A percentile compares a stretch with the other conserved stretches of the same genome.
Conservation (phyloP, 2,888 invertebrate genomes). For the Monoplex corrugatus region DNA sequence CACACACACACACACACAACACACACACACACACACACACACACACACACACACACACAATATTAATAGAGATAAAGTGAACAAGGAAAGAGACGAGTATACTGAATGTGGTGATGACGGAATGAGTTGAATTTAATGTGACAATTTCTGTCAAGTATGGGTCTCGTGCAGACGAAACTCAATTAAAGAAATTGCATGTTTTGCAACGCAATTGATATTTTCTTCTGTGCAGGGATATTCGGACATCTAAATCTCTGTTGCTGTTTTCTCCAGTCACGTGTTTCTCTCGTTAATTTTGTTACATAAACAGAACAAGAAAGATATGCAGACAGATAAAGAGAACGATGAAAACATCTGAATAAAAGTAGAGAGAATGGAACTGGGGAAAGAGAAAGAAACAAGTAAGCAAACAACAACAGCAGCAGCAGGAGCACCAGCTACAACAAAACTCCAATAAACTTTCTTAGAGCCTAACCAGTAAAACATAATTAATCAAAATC, state of each 20-base stretch:
- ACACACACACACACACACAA: too few relatives aligned
- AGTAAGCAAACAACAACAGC: too few relatives aligned
- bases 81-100: not conserved
- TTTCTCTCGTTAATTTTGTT: not conserved
- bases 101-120: not conserved
- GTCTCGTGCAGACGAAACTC: not conserved
- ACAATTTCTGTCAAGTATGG: conserved; percentile 5
- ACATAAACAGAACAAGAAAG: not conserved
- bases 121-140: conserved; percentile 7
- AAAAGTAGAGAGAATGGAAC: too few relatives aligned
- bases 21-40: too few relatives aligned
- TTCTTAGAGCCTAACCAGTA: too few relatives aligned
- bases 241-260: not conserved
- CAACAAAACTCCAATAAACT: too few relatives aligned
- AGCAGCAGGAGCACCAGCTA: too few relatives aligned
- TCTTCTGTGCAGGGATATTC: not conserved
- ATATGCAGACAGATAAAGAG: not conserved
- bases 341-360: not conserved
- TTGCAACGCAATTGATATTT: not conserved
- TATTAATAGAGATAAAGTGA: not conserved
- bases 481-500: too few relatives aligned
- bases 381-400: not conserved
- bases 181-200: conserved; percentile 12
- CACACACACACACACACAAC: too few relatives aligned
- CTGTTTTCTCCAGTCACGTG: not conserved